Conservation (phyloP, 2,888 invertebrate species). For the Zhengitettix transpicula region DNA sequence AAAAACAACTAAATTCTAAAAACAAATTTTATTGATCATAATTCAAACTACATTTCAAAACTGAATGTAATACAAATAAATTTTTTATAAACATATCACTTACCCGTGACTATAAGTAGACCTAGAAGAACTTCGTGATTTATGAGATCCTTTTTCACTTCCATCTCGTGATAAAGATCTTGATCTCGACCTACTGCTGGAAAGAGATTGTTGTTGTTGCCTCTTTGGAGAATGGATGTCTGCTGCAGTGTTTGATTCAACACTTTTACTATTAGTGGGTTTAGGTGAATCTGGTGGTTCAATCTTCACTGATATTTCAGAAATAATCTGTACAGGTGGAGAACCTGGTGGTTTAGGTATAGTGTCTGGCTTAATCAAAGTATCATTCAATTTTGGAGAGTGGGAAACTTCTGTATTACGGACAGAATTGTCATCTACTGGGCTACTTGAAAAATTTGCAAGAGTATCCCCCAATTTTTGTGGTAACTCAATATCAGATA, state of each 20-base stretch:
- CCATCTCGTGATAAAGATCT: constrained; percentile 15
- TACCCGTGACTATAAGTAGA: constrained; percentile 23
- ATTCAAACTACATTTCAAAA: background rate
- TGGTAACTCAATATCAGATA: constrained; percentile 11
- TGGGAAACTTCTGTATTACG: background rate
- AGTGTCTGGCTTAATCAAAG: constrained; percentile 1
- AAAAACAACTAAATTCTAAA: no score
- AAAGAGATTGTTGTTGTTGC: constrained; percentile 3
- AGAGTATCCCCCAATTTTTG: constrained; percentile 3
- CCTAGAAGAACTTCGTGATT: constrained; percentile 31
- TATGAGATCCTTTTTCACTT: constrained; percentile 15
- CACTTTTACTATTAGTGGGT: background rate
- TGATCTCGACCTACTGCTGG: constrained; percentile 16
- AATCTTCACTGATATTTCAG: background rate
- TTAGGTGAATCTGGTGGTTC: background rate
- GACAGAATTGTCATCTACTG: background rate
- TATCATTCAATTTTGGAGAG: background rate
- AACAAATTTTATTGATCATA: background rate
- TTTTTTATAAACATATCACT: constrained; percentile 17
- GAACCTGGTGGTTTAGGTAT: constrained; percentile 11
- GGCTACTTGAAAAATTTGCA: background rate
- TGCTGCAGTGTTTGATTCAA: background rate
- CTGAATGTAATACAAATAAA: background rate
- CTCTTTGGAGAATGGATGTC: constrained; percentile 1
- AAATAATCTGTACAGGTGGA: constrained; percentile 3